phyloP scores from a whole-genome alignment of 2,888 invertebrate genomes.

The Archips crataeganus region DNA sequence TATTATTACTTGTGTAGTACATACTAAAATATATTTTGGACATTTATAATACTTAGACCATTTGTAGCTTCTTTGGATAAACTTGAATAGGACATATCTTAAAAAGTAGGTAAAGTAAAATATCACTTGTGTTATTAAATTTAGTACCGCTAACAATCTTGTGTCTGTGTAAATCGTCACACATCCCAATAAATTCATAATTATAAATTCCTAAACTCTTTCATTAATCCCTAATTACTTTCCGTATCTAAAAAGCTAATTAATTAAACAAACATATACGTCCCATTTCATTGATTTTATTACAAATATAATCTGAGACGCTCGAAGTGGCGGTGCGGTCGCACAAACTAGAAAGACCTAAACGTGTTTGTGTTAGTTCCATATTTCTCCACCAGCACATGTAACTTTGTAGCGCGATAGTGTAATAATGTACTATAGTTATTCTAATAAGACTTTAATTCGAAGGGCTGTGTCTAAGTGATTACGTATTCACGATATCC shows the following conservation, averaged over 20 bases:
- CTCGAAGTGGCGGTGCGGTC: not conserved
- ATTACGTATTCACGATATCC: conserved; percentile 64
- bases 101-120: too few species aligned
- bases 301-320: not conserved
- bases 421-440: conserved; percentile 51
- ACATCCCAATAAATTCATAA: not conserved
- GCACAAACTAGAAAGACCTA: not conserved
- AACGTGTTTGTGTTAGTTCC: not conserved
- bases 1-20: too few species aligned
- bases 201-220: not conserved
- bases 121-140: not conserved
- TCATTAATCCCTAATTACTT: conserved; percentile 1
- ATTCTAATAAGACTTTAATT: conserved; percentile 59
- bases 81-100: not conserved
- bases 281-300: not conserved
- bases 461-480: conserved; percentile 61
- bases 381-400: not conserved
- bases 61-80: too few species aligned
- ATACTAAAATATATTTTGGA: too few species aligned
- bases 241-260: conserved; percentile 1
- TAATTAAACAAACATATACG: conserved; percentile 13
- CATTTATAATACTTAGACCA: too few species aligned
- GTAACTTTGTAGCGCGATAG: not conserved
- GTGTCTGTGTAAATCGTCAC: not conserved
- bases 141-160: not conserved